These are phyloP conservation scores for Leptura quadrifasciata DNA, from an alignment of 2,888 invertebrate species.

Conservation along the genomic window DNA sequence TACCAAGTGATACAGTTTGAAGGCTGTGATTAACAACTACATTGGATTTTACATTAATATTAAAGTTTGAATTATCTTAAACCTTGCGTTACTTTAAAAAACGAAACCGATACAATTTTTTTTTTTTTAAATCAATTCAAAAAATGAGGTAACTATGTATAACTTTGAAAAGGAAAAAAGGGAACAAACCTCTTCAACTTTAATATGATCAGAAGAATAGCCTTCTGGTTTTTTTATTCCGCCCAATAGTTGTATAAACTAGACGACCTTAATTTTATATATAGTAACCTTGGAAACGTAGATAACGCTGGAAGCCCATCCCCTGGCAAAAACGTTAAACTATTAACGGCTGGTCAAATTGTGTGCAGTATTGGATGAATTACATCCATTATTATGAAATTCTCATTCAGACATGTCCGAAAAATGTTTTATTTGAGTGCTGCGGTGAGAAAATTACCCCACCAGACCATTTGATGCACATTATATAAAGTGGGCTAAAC, in stretches of 20 bases:
- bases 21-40: conserved; percentile 7
- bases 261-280: conserved; percentile 33
- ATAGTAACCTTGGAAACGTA: conserved; percentile 22
- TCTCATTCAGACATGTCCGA: no score
- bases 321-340: neutral
- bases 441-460: no score
- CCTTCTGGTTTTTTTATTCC: conserved; percentile 35
- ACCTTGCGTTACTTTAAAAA: neutral
- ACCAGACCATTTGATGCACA: no score
- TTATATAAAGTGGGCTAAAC: no score
- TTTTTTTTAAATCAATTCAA: neutral
- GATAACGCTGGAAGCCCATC: neutral
- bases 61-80: neutral
- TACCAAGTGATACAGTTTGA: neutral
- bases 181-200: conserved; percentile 38
- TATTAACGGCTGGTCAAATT: neutral
- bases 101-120: no score
- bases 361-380: no score
- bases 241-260: conserved; percentile 37
- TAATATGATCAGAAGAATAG: conserved; percentile 28
- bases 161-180: conserved; percentile 31
- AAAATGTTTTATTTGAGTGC: no score
- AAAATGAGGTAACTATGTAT: conserved; percentile 26
- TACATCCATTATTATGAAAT: no score
- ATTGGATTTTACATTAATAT: neutral